Conservation (phyloP, 2,888 invertebrate species). For the Hirtodrosophila confusa region DNA sequence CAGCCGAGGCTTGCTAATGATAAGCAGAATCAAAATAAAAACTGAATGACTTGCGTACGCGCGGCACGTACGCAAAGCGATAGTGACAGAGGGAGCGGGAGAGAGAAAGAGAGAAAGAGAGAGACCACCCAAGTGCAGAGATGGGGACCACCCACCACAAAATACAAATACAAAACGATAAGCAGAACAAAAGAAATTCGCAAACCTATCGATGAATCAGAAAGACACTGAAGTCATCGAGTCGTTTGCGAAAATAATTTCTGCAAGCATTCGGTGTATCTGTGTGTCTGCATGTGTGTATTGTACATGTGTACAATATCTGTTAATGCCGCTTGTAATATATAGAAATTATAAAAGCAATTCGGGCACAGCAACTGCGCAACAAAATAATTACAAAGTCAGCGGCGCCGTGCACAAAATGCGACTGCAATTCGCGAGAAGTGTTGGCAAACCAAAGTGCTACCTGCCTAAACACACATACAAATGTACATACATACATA, state of each 20-base stretch:
- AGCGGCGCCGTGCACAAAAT: slow-evolving; percentile 38
- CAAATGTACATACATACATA: neutral
- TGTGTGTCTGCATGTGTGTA: slow-evolving; percentile 5
- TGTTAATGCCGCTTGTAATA: slow-evolving; percentile 46
- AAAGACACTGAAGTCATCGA: slow-evolving; percentile 35
- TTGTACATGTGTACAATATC: slow-evolving; percentile 20
- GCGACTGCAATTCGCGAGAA: slow-evolving; percentile 49
- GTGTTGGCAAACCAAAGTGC: slow-evolving; percentile 50
- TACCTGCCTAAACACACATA: neutral
- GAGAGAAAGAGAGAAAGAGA: slow-evolving; percentile 1
- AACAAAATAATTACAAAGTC: slow-evolving; percentile 63
- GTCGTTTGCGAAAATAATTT: slow-evolving; percentile 23
- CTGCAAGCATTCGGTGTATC: neutral
- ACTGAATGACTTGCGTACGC: slow-evolving; percentile 46
- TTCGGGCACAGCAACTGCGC: slow-evolving; percentile 59
- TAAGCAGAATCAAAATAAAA: slow-evolving; percentile 44
- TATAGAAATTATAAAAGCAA: slow-evolving; percentile 45
- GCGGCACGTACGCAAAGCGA: slow-evolving; percentile 63
- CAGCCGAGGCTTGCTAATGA: slow-evolving; percentile 34
- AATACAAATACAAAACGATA: slow-evolving; percentile 30
- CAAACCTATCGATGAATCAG: slow-evolving; percentile 61
- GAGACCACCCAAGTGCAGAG: slow-evolving; percentile 51
- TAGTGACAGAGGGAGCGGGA: slow-evolving; percentile 3
- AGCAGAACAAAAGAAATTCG: slow-evolving; percentile 48
- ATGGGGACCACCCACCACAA: slow-evolving; percentile 47